Evolutionary conservation across 1,140 invertebrate genomes (phyloP), one percentile per base, ranked within the genome.

Genomic region (Diorhabda carinulata): DNA sequence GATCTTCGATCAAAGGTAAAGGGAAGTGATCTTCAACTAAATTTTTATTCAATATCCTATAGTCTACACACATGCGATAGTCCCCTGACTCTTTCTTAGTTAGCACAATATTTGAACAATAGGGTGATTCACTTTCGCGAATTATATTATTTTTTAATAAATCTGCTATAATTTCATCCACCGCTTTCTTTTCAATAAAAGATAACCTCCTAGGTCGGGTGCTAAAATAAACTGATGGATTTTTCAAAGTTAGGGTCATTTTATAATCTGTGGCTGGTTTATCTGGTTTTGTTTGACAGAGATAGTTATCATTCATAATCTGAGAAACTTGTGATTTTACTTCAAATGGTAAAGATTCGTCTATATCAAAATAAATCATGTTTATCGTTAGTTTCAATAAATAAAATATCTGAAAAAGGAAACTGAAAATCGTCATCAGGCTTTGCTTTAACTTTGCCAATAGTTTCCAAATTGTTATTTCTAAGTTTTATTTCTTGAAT

Each of bases 1-100:
- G 73, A 43, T 85, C 82, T 9, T 83, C 82, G 2, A 80, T 80
- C 25, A 73, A 60, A 6, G 78, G 78, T 1, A 78, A 42, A 2
- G 74, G 78, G 61, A 70, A 81, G 40, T 71, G 59, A 57, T 79
- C 78, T 10, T 76, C 67, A 0, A 76, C 57, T 2, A 73, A 78
- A 60, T 75, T 77, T 0, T 61, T 43, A 66, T 80, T 80, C 25
- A 80, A 57, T 60, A 73, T 72, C 10, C 79, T 25, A 69, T 61
- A 81, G 66, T 81, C 78, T 3, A 77, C 67, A 67, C 77, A 78
- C 56, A 80, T 67, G n/a, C 78, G 57, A 25, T 72, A 68, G 5
- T 68, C 52, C 2, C 76, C 74, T 43, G 77, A 72, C 56, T 75
- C 75, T 52, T 80, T 77, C 47, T 57, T 57, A 57, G 8, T 41